Evolutionary conservation across 1,140 invertebrate species (phyloP).

Genomic region (Melanaphis sacchari): DNA sequence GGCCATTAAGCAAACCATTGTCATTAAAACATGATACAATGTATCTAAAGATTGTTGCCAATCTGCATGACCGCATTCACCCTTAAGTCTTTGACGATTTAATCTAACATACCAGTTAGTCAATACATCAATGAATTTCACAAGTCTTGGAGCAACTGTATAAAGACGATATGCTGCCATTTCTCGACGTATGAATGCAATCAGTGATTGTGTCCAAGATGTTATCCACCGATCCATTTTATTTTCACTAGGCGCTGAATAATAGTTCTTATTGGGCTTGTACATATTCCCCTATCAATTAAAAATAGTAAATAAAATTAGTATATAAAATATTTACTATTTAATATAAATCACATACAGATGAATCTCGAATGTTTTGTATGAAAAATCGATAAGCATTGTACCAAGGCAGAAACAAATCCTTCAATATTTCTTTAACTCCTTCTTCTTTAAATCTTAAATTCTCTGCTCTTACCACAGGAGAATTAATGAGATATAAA

Average conservation of each 20-base stretch:
- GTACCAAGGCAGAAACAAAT: slow-evolving; percentile 98
- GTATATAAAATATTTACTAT: too few species aligned
- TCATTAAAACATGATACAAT: slow-evolving; percentile 85
- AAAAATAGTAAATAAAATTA: background rate
- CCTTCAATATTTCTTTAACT: slow-evolving; percentile 94
- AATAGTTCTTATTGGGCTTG: slow-evolving; percentile 67
- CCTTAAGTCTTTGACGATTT: slow-evolving; percentile 85
- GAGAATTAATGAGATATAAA: slow-evolving; percentile 97
- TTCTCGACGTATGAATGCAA: slow-evolving; percentile 88
- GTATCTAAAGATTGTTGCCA: slow-evolving; percentile 86
- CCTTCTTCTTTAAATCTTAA: slow-evolving; percentile 97
- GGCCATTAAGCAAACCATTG: slow-evolving; percentile 92
- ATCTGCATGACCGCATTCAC: slow-evolving; percentile 78
- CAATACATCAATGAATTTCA: slow-evolving; percentile 96
- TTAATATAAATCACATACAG: slow-evolving; percentile 65
- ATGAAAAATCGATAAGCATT: slow-evolving; percentile 97
- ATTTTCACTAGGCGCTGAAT: slow-evolving; percentile 67
- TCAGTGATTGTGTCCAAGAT: slow-evolving; percentile 90
- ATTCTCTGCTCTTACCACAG: slow-evolving; percentile 96
- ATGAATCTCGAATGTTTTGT: slow-evolving; percentile 90
- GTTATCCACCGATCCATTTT: slow-evolving; percentile 98
- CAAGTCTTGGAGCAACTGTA: slow-evolving; percentile 90
- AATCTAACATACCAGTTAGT: slow-evolving; percentile 99
- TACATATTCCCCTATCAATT: slow-evolving; percentile 48
- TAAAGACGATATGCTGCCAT: slow-evolving; percentile 95